Evolutionary conservation across 2,797 vertebrate genomes (phyloP).

Genomic region (Gymnothorax javanicus): DNA sequence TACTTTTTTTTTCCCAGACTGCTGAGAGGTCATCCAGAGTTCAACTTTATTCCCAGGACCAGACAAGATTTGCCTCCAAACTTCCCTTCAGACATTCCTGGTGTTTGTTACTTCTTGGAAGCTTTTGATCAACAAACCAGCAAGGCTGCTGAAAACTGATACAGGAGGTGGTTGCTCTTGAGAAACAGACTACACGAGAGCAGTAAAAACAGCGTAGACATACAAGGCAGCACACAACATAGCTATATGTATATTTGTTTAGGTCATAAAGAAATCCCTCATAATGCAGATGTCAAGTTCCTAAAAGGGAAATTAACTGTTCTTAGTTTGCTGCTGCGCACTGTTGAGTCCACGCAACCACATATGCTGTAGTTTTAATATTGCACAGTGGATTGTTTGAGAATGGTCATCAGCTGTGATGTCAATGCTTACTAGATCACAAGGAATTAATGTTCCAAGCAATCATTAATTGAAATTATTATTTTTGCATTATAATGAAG

Average conservation of each 20-base stretch:
- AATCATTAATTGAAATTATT: conserved; percentile 56
- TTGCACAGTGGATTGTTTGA: conserved; percentile 26
- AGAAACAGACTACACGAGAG: conserved; percentile 36
- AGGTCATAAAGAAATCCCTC: conserved; percentile 52
- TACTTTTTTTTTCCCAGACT: conserved; percentile 72
- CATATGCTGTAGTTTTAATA: conserved; percentile 35
- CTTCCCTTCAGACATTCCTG: conserved; percentile 93
- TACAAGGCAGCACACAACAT: conserved; percentile 8
- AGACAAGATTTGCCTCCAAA: conserved; percentile 94
- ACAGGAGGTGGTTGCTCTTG: conserved; percentile 51
- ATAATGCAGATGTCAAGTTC: conserved; percentile 58
- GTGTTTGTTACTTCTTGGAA: conserved; percentile 97
- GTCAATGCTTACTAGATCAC: conserved; percentile 49
- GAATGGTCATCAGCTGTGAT: conserved; percentile 20
- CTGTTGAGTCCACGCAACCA: conserved; percentile 49
- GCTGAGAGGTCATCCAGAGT: conserved; percentile 88
- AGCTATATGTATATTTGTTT: conserved; percentile 18
- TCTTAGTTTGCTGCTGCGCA: conserved; percentile 52
- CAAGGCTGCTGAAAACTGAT: conserved; percentile 51
- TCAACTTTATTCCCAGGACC: conserved; percentile 90
- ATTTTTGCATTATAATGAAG: conserved; percentile 66
- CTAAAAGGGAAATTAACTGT: conserved; percentile 53
- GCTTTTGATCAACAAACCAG: conserved; percentile 65
- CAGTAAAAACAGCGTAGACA: conserved; percentile 37
- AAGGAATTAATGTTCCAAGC: conserved; percentile 63